These are phyloP conservation scores for Echeneis naucrates DNA, from an alignment of 2,797 vertebrate genomes.

Conservation along the genomic window DNA sequence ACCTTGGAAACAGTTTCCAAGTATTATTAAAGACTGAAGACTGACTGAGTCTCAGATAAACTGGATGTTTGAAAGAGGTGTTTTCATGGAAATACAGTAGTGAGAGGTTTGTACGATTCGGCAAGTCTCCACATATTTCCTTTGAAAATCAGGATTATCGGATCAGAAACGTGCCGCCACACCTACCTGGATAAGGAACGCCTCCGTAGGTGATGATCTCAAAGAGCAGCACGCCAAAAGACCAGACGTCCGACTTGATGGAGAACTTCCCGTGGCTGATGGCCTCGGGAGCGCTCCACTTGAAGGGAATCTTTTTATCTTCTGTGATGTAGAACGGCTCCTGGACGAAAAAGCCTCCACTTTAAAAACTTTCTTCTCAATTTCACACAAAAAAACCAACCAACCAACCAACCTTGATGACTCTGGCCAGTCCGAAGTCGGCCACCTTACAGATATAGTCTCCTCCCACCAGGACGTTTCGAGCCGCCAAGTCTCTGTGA, in stretches of 20 bases:
- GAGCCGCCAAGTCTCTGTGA: constrained; percentile 89
- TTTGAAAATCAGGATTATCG: no score
- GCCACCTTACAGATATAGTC: constrained; percentile 90
- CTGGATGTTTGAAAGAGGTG: no score
- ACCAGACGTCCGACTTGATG: constrained; percentile 89
- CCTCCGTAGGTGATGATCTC: constrained; percentile 86
- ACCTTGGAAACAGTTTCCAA: no score
- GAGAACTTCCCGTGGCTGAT: constrained; percentile 85
- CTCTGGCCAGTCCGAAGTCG: constrained; percentile 89
- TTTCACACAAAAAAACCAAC: not conserved
- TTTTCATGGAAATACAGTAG: no score
- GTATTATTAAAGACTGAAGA: no score
- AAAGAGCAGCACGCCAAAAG: constrained; percentile 86
- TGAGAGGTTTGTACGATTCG: not conserved
- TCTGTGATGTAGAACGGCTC: constrained; percentile 84
- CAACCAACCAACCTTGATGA: constrained; percentile 83
- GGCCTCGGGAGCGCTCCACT: constrained; percentile 89
- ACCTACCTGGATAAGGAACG: constrained; percentile 86
- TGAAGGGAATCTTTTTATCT: constrained; percentile 85
- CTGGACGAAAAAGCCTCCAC: constrained; percentile 56
- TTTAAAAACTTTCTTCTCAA: not conserved
- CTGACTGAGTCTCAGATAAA: no score
- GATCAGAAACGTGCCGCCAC: not conserved
- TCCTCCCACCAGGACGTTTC: constrained; percentile 89
- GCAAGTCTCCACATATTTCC: not conserved